A percentile compares a stretch with the other conserved stretches of the same genome.
Conservation (phyloP, 1,140 invertebrate species). For the Drosophila chauvacae region DNA sequence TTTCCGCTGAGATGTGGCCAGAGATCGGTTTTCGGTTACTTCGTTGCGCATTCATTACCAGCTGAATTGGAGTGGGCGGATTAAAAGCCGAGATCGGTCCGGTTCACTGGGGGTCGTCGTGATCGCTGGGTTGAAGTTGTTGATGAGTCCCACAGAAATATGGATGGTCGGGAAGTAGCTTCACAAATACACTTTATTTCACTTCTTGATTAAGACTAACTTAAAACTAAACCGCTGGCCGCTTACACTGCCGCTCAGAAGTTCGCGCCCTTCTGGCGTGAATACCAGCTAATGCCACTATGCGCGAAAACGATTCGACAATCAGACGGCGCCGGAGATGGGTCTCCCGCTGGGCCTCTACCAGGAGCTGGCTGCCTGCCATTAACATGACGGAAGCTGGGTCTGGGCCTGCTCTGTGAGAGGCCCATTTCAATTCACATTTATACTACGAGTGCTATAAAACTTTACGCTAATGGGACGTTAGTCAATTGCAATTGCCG, state of each 20-base stretch:
- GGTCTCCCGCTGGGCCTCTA: slow-evolving; percentile 45
- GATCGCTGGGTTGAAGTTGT: too few species aligned
- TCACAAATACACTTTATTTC: too few species aligned
- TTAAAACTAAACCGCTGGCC: too few species aligned
- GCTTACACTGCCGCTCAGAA: too few species aligned
- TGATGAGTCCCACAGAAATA: too few species aligned
- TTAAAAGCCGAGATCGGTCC: too few species aligned
- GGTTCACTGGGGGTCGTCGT: too few species aligned
- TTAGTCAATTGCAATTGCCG: slow-evolving; percentile 59
- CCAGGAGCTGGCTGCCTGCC: slow-evolving; percentile 10
- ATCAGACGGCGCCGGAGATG: slow-evolving; percentile 1
- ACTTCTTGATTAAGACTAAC: too few species aligned
- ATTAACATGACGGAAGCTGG: slow-evolving; percentile 76
- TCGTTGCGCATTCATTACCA: slow-evolving; percentile 32
- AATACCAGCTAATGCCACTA: background rate
- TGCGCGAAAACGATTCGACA: slow-evolving; percentile 8
- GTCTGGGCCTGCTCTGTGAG: slow-evolving; percentile 29
- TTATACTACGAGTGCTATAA: slow-evolving; percentile 69
- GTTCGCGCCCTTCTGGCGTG: too few species aligned
- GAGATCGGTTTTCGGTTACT: slow-evolving; percentile 8
- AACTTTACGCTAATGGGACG: slow-evolving; percentile 59
- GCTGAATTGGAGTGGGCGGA: too few species aligned
- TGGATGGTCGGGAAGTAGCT: too few species aligned
- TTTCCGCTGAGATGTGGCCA: slow-evolving; percentile 21
- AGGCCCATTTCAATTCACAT: slow-evolving; percentile 65